Conservation (phyloP, 2,797 vertebrate genomes). For the Enteromius thamalakanensis region DNA sequence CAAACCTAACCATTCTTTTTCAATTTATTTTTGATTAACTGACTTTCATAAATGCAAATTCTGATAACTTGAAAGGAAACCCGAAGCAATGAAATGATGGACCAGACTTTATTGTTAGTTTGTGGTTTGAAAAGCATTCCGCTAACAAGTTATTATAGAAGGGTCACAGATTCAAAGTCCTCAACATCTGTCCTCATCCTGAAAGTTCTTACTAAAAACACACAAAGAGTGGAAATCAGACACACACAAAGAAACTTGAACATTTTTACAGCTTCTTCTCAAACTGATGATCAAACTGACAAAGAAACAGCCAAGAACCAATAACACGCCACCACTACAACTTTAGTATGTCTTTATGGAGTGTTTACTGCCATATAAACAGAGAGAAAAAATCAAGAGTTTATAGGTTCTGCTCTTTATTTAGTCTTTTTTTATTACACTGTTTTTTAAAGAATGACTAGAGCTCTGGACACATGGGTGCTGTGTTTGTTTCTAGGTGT, state of each 20-base stretch:
- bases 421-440: too few species aligned
- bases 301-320: slow-evolving; percentile 45
- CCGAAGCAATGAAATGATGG: too few species aligned
- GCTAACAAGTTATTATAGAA: neutral
- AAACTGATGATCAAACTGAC: neutral
- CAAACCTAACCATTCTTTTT: neutral
- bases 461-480: neutral
- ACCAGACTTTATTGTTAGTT: neutral
- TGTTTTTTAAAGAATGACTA: neutral
- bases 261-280: neutral
- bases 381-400: neutral
- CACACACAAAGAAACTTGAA: neutral
- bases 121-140: neutral
- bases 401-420: neutral
- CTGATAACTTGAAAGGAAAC: neutral
- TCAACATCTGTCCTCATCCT: neutral
- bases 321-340: slow-evolving; percentile 62
- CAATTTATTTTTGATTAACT: neutral
- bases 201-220: neutral
- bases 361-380: slow-evolving; percentile 60
- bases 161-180: neutral
- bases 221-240: neutral
- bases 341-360: slow-evolving; percentile 25
- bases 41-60: neutral
- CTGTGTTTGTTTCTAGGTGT: neutral